These are phyloP conservation scores for Pollenia amentaria DNA, from an alignment of 2,888 invertebrate species.

Conservation along the genomic window DNA sequence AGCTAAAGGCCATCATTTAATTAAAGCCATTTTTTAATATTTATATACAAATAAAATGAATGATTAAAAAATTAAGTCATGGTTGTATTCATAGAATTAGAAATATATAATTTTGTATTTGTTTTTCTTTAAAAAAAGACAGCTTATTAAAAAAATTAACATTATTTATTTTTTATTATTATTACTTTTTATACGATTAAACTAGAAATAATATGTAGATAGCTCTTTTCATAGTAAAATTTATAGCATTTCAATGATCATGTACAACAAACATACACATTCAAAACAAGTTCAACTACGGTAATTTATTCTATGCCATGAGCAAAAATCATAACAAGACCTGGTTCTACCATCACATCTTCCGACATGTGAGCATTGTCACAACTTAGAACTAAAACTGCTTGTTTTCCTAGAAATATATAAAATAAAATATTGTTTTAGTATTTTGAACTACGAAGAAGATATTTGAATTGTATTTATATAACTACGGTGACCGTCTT, in stretches of 20 bases:
- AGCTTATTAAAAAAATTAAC: slow-evolving; percentile 49
- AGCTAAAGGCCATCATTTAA: slow-evolving; percentile 36
- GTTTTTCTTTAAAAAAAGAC: slow-evolving; percentile 30
- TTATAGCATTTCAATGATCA: slow-evolving; percentile 59
- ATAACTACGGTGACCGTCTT: too few species aligned
- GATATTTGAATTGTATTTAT: too few species aligned
- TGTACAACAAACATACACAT: slow-evolving; percentile 57
- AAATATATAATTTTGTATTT: slow-evolving; percentile 41
- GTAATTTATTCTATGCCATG: slow-evolving; percentile 93
- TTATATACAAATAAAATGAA: slow-evolving; percentile 41
- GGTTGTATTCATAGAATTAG: slow-evolving; percentile 32
- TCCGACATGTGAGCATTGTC: slow-evolving; percentile 98
- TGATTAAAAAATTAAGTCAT: slow-evolving; percentile 43
- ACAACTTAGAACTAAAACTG: slow-evolving; percentile 96
- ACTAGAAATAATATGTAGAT: slow-evolving; percentile 40
- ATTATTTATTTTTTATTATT: slow-evolving; percentile 48
- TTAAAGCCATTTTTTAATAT: background rate
- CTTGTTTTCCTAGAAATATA: slow-evolving; percentile 92
- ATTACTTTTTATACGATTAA: slow-evolving; percentile 22
- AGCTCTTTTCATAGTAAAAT: slow-evolving; percentile 26
- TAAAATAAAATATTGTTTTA: background rate
- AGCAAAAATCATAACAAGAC: slow-evolving; percentile 99
- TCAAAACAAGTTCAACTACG: slow-evolving; percentile 27
- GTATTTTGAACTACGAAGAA: background rate
- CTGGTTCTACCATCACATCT: slow-evolving; percentile 98